These are phyloP conservation scores for Myiagra hebetior DNA, from an alignment of 2,113 vertebrate species.

Conservation along the genomic window DNA sequence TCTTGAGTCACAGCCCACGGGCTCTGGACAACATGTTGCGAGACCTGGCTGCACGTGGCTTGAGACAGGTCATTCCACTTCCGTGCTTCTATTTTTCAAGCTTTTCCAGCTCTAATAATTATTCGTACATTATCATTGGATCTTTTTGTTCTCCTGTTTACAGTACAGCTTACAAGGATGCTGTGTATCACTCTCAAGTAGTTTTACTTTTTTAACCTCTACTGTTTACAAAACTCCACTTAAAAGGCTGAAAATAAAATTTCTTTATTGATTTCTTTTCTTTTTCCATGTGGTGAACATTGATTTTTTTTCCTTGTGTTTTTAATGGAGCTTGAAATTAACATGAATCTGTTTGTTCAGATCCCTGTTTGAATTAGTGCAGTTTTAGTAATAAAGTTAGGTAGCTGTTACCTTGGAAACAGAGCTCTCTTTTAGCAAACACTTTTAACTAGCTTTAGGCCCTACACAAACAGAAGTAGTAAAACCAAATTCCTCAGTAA, in stretches of 20 bases:
- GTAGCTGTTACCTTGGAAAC: constrained; percentile 59
- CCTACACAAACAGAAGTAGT: background rate
- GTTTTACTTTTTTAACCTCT: background rate
- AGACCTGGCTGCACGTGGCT: background rate
- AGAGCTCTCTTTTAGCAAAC: constrained; percentile 36
- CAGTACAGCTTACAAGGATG: background rate
- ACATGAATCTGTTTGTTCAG: constrained; percentile 46
- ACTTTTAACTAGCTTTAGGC: background rate
- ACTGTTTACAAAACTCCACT: constrained; percentile 6
- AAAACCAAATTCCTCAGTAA: background rate
- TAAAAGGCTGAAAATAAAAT: constrained; percentile 42
- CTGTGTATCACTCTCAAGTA: background rate
- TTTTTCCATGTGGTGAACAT: constrained; percentile 44
- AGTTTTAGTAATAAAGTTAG: constrained; percentile 56
- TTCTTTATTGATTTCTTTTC: constrained; percentile 39
- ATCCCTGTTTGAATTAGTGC: constrained; percentile 19
- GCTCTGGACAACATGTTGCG: background rate
- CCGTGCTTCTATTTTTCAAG: background rate
- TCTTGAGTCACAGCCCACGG: background rate
- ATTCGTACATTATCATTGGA: background rate
- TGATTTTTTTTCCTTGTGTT: constrained; percentile 49
- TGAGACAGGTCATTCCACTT: background rate
- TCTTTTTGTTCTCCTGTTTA: background rate
- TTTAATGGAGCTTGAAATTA: constrained; percentile 68
- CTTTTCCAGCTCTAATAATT: background rate